Evolutionary conservation across 2,797 vertebrate genomes (phyloP).

Genomic region (Epinephelus coioides): DNA sequence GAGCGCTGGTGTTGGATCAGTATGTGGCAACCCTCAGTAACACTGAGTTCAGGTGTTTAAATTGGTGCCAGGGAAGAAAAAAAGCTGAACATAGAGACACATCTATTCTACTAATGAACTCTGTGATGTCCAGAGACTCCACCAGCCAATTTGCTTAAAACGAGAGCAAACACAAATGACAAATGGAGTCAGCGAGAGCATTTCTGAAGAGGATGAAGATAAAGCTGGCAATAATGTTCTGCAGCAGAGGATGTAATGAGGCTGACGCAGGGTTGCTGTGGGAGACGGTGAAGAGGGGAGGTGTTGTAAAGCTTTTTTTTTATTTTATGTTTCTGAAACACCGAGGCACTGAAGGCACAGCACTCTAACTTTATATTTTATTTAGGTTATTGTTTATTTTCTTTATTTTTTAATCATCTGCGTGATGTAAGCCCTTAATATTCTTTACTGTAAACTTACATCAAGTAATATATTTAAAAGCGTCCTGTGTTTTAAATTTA

Average conservation of each 20-base stretch:
- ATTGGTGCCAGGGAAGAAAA: neutral
- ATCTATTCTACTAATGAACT: conserved; percentile 11
- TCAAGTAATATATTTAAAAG: neutral
- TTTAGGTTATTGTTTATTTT: neutral
- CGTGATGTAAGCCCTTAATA: neutral
- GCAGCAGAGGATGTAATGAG: conserved; percentile 26
- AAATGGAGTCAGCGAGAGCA: conserved; percentile 17
- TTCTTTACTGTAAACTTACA: neutral
- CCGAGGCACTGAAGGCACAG: neutral
- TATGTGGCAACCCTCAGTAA: neutral
- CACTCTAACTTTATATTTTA: neutral
- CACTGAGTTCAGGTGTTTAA: neutral
- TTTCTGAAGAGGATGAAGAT: conserved; percentile 32
- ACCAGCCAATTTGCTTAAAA: neutral
- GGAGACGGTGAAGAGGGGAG: neutral
- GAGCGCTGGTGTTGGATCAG: neutral
- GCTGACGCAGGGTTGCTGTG: neutral
- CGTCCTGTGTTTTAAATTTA: neutral
- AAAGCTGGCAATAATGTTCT: conserved; percentile 24
- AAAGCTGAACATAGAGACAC: neutral
- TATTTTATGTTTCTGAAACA: neutral
- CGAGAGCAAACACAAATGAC: neutral
- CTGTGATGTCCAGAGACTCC: neutral
- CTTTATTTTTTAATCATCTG: neutral
- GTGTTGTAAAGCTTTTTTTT: neutral